phyloP scores from a whole-genome alignment of 2,888 invertebrate genomes.

The Timema podura region DNA sequence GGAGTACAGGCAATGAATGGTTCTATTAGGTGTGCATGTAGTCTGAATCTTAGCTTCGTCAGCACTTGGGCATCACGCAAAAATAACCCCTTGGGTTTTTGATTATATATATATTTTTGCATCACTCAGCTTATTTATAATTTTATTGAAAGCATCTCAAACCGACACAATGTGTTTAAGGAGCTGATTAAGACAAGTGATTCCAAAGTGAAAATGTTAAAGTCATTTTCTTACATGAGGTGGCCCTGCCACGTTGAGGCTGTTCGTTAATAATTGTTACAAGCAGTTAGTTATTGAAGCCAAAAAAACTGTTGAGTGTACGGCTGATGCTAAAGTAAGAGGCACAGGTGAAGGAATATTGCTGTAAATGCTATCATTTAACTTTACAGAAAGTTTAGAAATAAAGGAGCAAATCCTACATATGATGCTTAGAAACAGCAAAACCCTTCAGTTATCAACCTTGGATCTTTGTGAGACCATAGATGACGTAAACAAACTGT shows the following conservation, averaged over 20 bases:
- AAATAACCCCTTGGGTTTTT: background rate
- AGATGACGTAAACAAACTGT: background rate
- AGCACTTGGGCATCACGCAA: background rate
- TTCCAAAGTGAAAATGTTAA: background rate
- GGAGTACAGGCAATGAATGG: too few species aligned
- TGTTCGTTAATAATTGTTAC: background rate
- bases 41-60: background rate
- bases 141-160: background rate
- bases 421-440: too few species aligned
- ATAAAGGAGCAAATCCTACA: too few species aligned
- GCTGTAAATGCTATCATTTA: background rate
- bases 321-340: background rate
- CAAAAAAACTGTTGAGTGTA: background rate
- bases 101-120: background rate
- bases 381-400: too few species aligned
- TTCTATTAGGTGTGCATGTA: too few species aligned
- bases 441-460: background rate
- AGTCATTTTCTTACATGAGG: background rate
- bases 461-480: background rate
- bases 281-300: background rate
- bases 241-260: background rate
- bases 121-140: background rate
- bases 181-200: background rate
- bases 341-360: slow-evolving; percentile 1
- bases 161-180: background rate